Conservation (phyloP, 37 sponge, comb jelly and placozoan genomes). For the Geodia barretti region DNA sequence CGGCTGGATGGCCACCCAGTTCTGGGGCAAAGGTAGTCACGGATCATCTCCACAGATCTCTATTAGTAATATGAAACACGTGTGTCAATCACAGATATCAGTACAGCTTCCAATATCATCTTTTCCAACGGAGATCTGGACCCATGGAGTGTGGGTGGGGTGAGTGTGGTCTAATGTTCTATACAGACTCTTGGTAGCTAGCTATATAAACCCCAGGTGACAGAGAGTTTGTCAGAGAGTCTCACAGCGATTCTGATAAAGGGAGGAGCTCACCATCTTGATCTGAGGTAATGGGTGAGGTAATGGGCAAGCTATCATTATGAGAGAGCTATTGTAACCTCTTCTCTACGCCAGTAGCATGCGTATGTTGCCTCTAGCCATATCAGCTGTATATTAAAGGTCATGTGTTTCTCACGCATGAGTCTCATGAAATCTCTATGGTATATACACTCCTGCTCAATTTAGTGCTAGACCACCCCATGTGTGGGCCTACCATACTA, state of each 20-base stretch:
- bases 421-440: no score
- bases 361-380: not conserved
- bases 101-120: conserved; percentile 82
- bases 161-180: conserved; percentile 6
- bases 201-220: conserved; percentile 24
- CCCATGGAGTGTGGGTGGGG: conserved; percentile 92
- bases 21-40: conserved; percentile 72
- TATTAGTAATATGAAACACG: not conserved
- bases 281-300: conserved; percentile 58
- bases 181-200: not conserved
- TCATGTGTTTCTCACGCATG: no score
- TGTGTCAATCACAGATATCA: conserved; percentile 36
- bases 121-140: conserved; percentile 92
- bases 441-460: no score
- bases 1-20: conserved; percentile 47
- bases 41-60: not conserved
- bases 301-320: not conserved
- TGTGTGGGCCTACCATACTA: not conserved
- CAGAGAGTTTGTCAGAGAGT: conserved; percentile 49
- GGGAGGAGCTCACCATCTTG: conserved; percentile 92
- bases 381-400: no score
- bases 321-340: not conserved
- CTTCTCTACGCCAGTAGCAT: not conserved
- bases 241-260: conserved; percentile 73
- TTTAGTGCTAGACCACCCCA: no score